phyloP scores from a whole-genome alignment of 2,797 vertebrate species.

The Neomorphus geoffroyi region DNA sequence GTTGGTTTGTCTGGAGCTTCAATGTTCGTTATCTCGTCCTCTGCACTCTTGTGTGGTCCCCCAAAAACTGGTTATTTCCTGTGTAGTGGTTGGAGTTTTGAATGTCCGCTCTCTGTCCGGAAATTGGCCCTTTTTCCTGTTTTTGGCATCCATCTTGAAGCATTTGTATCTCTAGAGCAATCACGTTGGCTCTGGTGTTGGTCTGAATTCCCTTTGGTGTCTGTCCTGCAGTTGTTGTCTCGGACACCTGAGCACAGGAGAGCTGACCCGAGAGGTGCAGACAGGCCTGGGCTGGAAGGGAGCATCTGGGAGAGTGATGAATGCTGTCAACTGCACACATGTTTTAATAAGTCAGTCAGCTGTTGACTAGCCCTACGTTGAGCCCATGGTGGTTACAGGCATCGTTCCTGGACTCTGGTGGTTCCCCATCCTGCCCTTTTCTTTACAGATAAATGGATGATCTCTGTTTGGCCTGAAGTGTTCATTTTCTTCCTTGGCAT shows the following conservation, averaged over 20 bases:
- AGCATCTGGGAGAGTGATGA: background rate
- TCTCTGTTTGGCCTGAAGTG: background rate
- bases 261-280: background rate
- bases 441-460: background rate
- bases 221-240: background rate
- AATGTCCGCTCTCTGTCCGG: background rate
- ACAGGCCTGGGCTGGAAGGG: background rate
- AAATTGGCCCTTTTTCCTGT: background rate
- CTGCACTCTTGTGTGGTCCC: background rate
- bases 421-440: background rate
- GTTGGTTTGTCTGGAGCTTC: background rate
- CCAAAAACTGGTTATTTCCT: background rate
- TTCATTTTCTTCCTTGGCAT: conserved; percentile 55
- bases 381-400: background rate
- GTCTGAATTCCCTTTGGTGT: background rate
- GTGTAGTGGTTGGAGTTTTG: background rate
- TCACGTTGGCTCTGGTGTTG: background rate
- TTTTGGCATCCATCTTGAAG: background rate
- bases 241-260: background rate
- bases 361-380: background rate
- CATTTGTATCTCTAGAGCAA: background rate
- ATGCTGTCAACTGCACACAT: background rate
- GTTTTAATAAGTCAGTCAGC: background rate
- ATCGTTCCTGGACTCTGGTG: background rate
- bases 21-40: background rate